Evolutionary conservation across 2,113 vertebrate genomes (phyloP), one percentile per base, ranked within the genome.

Genomic region (Procavia capensis): DNA sequence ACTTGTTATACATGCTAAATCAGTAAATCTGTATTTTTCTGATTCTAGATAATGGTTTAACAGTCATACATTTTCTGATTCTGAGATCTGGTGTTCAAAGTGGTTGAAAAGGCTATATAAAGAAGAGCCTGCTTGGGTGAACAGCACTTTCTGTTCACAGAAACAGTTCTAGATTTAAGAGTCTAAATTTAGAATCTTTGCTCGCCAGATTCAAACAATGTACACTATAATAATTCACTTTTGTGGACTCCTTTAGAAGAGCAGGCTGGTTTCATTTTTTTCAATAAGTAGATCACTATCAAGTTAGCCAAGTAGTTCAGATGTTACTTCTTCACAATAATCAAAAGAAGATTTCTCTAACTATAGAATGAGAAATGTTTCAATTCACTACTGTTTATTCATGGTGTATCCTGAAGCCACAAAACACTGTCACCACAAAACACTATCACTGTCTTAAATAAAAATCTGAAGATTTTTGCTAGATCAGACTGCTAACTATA

Each of bases 81-180:
- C 31, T 91, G 31, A 78, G 39, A 83, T 43, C 50, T 79, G 24
- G 43, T 90, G 45, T 81, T 57, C 41, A 93, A 85, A 85, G 85
- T 27, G 89, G 76, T 5, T 29, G 4, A 85, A 94, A 93, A 64
- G 59, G 57, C 83, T 93, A 90, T 41, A 39, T 72, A 96, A 81
- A 72, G 31, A 61, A 76, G 0, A 92, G 81, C 25, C n/a, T 63
- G 79, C 25, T 61, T 90, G 47, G 90, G 85, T 50, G n/a, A 79
- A 79, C 1, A 85, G 41, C 22, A 92, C 1, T 50, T 94, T 96
- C 63, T 85, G 45, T 83, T 95, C 20, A 45, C 8, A 94, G 64
- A 94, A 93, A 59, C 24, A 91, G 16, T 72, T 93, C 59, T 82
- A 80, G 54, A 91, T 83, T 93, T 91, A 92, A 96, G 50, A 90